phyloP scores from a whole-genome alignment of 2,797 vertebrate genomes.

The Crossoptilon crossoptilon region DNA sequence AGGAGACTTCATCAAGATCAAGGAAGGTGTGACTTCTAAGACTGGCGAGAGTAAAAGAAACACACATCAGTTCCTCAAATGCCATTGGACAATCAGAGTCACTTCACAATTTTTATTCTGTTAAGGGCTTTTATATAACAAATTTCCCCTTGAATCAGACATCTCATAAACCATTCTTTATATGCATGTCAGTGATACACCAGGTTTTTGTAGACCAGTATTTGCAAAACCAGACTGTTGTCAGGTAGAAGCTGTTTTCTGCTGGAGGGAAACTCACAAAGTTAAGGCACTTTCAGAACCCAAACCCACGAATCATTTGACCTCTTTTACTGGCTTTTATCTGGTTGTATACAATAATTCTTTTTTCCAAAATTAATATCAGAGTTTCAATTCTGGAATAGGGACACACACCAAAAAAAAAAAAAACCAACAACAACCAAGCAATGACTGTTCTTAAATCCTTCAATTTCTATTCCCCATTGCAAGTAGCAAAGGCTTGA shows the following conservation, averaged over 20 bases:
- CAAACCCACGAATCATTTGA: neutral
- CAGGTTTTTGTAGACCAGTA: neutral
- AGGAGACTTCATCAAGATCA: neutral
- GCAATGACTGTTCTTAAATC: neutral
- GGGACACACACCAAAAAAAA: neutral
- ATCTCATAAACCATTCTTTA: constrained; percentile 2
- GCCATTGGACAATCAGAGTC: neutral
- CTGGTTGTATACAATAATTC: neutral
- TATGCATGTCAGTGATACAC: neutral
- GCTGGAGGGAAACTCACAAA: constrained; percentile 12
- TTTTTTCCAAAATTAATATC: neutral
- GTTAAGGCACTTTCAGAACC: constrained; percentile 73
- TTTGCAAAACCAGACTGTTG: neutral
- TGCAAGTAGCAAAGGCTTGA: neutral
- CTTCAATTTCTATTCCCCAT: neutral
- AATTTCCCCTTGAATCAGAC: constrained; percentile 5
- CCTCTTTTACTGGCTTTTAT: neutral
- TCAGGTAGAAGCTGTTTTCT: neutral
- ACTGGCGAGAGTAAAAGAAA: neutral
- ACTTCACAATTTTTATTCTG: constrained; percentile 58
- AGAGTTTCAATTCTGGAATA: neutral
- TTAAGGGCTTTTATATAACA: constrained; percentile 37
- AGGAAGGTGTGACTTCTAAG: neutral
- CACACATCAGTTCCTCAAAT: neutral
- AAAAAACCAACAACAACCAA: rapidly evolving